Base-by-base conservation (phyloP, 2,888 invertebrate species). In the Drosophila setosimentum region DNA sequence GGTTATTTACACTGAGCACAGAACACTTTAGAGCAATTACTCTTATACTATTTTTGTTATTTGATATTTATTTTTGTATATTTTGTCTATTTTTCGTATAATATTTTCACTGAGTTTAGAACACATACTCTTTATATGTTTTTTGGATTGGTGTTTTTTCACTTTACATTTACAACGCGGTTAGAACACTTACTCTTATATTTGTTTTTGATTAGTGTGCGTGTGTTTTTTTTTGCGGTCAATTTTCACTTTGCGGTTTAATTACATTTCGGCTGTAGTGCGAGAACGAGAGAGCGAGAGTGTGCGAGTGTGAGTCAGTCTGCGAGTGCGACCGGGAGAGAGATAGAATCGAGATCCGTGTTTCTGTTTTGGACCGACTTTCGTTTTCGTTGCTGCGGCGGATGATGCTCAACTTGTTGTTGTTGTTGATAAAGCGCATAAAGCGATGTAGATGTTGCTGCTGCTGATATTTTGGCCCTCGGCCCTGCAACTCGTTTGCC, bases 401-500 rank as follows among this genome's bases (percentile, higher is more conserved):
- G 72, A 68, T 74, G 67, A 60, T 67, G 45, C 50, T 55, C 29
- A 48, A 60, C 50, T 63, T 86, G 87, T 37, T 61, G 29, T 49
- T 54, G 57, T 65, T 63, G 58, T 55, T 84, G 89, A 89, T 89
- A 89, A 89, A 89, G 64, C 83, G 85, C 89, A 85, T 76, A 45
- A 45, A 84, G 73, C 87, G 72, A 68, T 29, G 49, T 11, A 29
- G 27, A 11, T 68, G 45, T 7, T 24, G 54, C 42, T 51, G 37
- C 51, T 55, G 55, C 42, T 57, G 40, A 40, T 29, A 62, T 55
- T 58, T 48, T 78, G 84, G 49, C 82, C 82, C 84, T 66, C 87
- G 60, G 84, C 84, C 77, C 89, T 88, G 87, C 87, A 84, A 87
- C 85, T 87, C 62, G 77, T 87, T 85, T 80, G 67, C 37, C 61